A percentile compares a stretch with the other conserved stretches of the same genome.
Conservation (phyloP, 2,888 invertebrate species). For the Lithophane socia region DNA sequence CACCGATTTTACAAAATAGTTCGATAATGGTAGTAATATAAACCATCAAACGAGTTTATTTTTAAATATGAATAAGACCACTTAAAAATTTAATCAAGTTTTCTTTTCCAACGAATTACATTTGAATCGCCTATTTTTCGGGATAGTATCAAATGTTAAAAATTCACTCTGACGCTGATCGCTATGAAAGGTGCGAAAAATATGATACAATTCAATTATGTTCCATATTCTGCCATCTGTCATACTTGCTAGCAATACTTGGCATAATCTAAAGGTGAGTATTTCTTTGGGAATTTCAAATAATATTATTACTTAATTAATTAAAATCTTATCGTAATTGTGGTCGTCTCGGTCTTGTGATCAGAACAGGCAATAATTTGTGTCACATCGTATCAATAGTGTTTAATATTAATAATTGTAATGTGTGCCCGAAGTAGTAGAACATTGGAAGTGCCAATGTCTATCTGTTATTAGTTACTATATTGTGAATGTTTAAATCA, state of each 20-base stretch:
- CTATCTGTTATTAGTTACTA: constrained; percentile 20
- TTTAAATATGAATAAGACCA: constrained; percentile 15
- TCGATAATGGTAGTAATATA: constrained; percentile 5
- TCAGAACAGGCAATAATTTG: constrained; percentile 62
- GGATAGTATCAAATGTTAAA: background rate
- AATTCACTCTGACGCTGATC: background rate
- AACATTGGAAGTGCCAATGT: constrained; percentile 56
- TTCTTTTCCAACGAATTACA: background rate
- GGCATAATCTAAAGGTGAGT: background rate
- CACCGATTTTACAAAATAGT: constrained; percentile 27
- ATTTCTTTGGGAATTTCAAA: background rate
- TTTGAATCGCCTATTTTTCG: background rate
- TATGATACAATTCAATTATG: background rate
- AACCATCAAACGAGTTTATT: constrained; percentile 11
- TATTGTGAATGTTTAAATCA: constrained; percentile 24
- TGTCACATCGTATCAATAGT: constrained; percentile 46
- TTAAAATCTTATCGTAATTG: constrained; percentile 17
- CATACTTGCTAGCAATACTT: background rate
- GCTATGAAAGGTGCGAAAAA: background rate
- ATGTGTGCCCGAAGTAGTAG: constrained; percentile 21
- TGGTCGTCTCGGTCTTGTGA: constrained; percentile 49
- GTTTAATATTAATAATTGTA: constrained; percentile 28
- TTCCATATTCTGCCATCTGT: background rate
- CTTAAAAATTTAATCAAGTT: background rate
- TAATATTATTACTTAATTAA: constrained; percentile 5